Base-by-base conservation (phyloP, 2,797 vertebrate genomes). In the Gouania willdenowi region DNA sequence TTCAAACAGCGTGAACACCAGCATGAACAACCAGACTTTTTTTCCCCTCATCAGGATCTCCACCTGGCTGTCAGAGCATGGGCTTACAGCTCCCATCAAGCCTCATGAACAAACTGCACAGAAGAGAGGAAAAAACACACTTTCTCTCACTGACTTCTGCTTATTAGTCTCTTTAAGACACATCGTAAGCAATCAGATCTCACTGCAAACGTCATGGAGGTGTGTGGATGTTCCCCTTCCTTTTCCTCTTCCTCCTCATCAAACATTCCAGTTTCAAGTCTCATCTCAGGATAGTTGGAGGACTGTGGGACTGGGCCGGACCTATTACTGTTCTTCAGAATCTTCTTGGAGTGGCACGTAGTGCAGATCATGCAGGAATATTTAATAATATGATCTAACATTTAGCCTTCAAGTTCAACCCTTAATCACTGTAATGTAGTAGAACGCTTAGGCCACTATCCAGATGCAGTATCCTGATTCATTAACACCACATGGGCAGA, bases 211-310 rank as follows among this genome's bases (percentile, higher is more conserved):
- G 49, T 35, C 28, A 35, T 33, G 40, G 41, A 60, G 29, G 11
- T 26, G 66, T 26, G 26, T 36, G 31, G 7, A 34, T 23, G 39
- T 57, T 69, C 34, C 41, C 50, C 46, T 23, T 20, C 19, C 54
- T 51, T n/a, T n/a, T n/a, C n/a, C n/a, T n/a, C n/a, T 44, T 46
- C 54, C 51, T 38, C 54, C 71, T 31, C 63, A 59, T 70, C 57
- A 46, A 51, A 75, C 71, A 61, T 71, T 53, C 58, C 48, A 67
- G 63, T 77, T 79, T 73, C 70, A 77, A 72, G 71, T 76, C 67
- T 81, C 82, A 84, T 85, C 87, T 90, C 86, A 88, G 86, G 82
- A 83, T 77, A 41, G 69, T 72, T 71, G 14, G 10, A 71, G 54
- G 69, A 73, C 70, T 75, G 66, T 65, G 45, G 75, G 83, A 79